Base-by-base conservation (phyloP, 2,888 invertebrate species). In the Abscondita cerata region DNA sequence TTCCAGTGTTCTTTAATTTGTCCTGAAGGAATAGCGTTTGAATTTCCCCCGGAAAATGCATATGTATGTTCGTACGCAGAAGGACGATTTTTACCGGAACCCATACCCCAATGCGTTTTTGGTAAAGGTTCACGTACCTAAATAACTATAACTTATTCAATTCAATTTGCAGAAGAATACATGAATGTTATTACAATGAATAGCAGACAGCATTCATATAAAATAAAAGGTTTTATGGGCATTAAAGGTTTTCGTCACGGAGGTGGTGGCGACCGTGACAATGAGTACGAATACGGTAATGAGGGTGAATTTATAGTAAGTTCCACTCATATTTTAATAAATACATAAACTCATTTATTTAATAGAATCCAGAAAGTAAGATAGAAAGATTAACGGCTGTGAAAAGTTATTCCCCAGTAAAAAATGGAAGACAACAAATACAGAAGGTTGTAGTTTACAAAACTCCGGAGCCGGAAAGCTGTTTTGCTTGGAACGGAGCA, bases 401-500 rank as follows among this genome's bases (percentile, higher is more conserved):
- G n/a, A n/a, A n/a, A n/a, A n/a, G n/a, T n/a, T n/a, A n/a, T n/a
- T n/a, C n/a, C n/a, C n/a, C n/a, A n/a, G n/a, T n/a, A n/a, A n/a
- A n/a, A n/a, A n/a, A n/a, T n/a, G n/a, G n/a, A n/a, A n/a, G n/a
- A n/a, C n/a, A n/a, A n/a, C n/a, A n/a, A n/a, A n/a, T n/a, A n/a
- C n/a, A n/a, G n/a, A n/a, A n/a, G n/a, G 20, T 46, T 18, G 15
- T 41, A 6, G 12, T 54, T 5, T 18, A 50, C 1, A 16, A 15
- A 6, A 72, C 72, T 6, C 89, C 90, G 0, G 85, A 85, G 69
- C 85, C 89, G 0, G 90, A 90, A 0, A 83, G 86, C 9, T 95
- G 95, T 72, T 86, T 90, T 56, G 87, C 89, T 1, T 95, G 95
- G 95, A 88, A 89, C 18, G 91, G 90, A 31, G 83, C 85, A 12